Conservation (phyloP, 1,140 invertebrate species). For the Sarcophaga bullata region DNA sequence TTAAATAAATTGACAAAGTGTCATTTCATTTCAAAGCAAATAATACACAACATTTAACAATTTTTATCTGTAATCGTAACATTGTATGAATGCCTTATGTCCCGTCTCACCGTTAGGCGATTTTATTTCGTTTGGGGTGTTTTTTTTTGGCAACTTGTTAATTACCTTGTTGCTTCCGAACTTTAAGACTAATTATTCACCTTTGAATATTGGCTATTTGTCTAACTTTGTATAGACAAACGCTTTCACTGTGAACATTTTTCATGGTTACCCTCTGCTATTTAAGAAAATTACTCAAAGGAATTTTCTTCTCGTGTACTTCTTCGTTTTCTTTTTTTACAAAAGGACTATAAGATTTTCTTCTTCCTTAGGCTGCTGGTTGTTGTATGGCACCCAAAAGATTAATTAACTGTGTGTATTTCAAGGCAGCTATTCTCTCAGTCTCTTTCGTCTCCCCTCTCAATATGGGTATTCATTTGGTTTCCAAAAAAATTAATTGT, state of each 20-base stretch:
- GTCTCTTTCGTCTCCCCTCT: constrained; percentile 1
- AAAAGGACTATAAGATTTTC: not conserved
- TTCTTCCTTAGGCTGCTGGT: not conserved
- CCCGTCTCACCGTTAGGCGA: no score
- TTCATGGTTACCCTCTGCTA: constrained; percentile 34
- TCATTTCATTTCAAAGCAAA: constrained; percentile 5
- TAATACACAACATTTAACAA: constrained; percentile 18
- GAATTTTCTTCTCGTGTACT: not conserved
- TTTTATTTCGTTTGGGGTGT: not conserved
- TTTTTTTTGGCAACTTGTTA: constrained; percentile 12
- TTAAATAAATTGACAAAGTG: constrained; percentile 15
- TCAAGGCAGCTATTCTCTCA: not conserved
- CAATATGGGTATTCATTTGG: not conserved
- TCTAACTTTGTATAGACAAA: not conserved
- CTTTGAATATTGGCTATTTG: constrained; percentile 37
- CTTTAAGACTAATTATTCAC: constrained; percentile 35
- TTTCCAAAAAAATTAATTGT: constrained; percentile 30
- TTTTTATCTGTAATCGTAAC: not conserved
- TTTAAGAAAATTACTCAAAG: constrained; percentile 29
- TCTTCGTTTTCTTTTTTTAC: not conserved
- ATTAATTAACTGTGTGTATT: constrained; percentile 37
- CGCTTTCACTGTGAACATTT: constrained; percentile 6
- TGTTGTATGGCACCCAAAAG: not conserved
- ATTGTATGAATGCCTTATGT: no score
- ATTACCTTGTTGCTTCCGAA: constrained; percentile 35